A percentile compares a stretch with the other conserved stretches of the same genome.
These are phyloP conservation scores for Anorthoa munda DNA, from an alignment of 2,888 invertebrate genomes.

Conservation along the genomic window DNA sequence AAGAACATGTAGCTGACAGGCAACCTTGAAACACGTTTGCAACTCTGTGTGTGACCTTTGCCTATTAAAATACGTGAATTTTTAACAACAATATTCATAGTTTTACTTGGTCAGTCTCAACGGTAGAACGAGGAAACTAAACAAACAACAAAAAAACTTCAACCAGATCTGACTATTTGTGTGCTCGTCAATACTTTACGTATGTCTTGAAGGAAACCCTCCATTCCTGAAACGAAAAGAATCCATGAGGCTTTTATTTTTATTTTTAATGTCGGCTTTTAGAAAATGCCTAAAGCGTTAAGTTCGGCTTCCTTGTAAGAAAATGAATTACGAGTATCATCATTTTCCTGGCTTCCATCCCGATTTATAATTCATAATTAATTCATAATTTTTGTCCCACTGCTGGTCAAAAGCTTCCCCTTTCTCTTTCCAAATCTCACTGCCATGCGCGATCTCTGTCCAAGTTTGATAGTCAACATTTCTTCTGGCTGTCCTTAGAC, in stretches of 20 bases:
- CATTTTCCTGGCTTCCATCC: not conserved
- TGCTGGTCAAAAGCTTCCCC: no score
- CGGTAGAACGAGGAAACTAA: not conserved
- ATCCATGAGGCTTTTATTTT: not conserved
- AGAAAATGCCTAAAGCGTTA: no score
- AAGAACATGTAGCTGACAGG: not conserved
- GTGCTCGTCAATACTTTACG: not conserved
- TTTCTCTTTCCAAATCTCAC: no score
- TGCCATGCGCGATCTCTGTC: no score
- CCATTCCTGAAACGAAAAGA: not conserved
- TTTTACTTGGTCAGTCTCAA: not conserved
- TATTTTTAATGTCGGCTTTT: no score
- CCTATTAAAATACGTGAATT: not conserved
- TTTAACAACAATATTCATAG: not conserved
- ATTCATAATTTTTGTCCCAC: no score
- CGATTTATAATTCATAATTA: no score
- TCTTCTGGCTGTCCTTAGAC: no score
- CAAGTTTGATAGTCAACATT: no score
- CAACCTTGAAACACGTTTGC: slow-evolving; percentile 27
- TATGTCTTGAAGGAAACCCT: not conserved
- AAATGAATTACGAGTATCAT: no score
- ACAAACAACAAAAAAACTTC: not conserved
- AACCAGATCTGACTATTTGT: not conserved
- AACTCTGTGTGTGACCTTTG: slow-evolving; percentile 8
- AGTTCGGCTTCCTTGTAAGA: not conserved